phyloP scores from a whole-genome alignment of 2,888 invertebrate species.

The Tryphoninae sp. region DNA sequence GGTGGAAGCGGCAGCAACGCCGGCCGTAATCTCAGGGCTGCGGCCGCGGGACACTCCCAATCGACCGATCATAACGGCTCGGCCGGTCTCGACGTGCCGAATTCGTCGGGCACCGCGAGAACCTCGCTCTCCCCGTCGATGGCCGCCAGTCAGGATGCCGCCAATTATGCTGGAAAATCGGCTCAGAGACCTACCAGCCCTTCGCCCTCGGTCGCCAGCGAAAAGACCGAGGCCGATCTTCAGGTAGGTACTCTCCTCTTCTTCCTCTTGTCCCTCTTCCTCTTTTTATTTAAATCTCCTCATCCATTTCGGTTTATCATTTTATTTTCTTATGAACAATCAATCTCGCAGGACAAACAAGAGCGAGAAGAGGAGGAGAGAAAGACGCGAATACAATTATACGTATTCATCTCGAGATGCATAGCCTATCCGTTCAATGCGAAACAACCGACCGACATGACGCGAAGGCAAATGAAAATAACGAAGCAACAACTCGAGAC shows the following conservation, averaged over 20 bases:
- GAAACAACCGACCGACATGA: conserved; percentile 99
- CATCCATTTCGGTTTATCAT: not conserved
- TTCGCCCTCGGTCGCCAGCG: conserved; percentile 95
- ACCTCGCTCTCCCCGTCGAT: conserved; percentile 83
- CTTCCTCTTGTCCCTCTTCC: not conserved
- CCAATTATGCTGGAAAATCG: conserved; percentile 83
- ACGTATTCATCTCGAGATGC: conserved; percentile 98
- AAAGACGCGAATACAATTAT: conserved; percentile 96
- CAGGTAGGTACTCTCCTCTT: conserved; percentile 83
- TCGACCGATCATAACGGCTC: conserved; percentile 49
- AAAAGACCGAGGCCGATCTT: conserved; percentile 92
- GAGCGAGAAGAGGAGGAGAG: conserved; percentile 98
- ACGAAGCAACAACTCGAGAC: conserved; percentile 97
- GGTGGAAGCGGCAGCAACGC: conserved; percentile 62
- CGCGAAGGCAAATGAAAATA: conserved; percentile 96
- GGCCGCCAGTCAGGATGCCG: conserved; percentile 78
- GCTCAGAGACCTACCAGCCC: conserved; percentile 93
- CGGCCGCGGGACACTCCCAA: conserved; percentile 74
- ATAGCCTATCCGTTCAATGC: conserved; percentile 99
- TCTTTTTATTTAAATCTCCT: not conserved
- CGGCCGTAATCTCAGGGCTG: conserved; percentile 76
- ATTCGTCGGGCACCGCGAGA: conserved; percentile 75
- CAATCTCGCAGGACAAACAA: conserved; percentile 88
- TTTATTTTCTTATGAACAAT: not conserved
- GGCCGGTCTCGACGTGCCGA: conserved; percentile 77